phyloP scores from a whole-genome alignment of 2,113 vertebrate genomes.

The Glareola pratincola region DNA sequence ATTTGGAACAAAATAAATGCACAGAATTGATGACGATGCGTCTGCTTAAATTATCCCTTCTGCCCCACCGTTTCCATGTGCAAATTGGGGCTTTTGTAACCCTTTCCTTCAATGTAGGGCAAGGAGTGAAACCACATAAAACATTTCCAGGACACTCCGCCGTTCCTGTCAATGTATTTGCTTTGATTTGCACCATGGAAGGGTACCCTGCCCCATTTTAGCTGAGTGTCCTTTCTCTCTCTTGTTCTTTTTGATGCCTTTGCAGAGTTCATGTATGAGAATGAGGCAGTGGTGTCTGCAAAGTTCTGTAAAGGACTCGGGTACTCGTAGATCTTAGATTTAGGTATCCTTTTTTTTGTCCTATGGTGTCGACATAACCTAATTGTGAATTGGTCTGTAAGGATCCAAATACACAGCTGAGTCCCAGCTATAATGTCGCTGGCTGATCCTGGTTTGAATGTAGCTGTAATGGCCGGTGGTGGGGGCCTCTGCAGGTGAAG shows the following conservation, averaged over 20 bases:
- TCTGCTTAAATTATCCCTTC: not conserved
- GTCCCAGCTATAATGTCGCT: rapidly evolving
- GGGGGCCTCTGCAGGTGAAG: not conserved
- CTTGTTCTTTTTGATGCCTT: not conserved
- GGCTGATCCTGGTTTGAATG: not conserved
- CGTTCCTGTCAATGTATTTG: not conserved
- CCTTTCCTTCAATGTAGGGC: not conserved
- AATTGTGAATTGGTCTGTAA: not conserved
- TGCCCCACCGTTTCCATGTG: not conserved
- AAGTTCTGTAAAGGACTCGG: not conserved
- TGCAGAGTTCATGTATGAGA: not conserved
- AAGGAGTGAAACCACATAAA: not conserved
- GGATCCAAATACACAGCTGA: not conserved
- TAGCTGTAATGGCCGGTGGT: not conserved
- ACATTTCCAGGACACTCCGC: not conserved
- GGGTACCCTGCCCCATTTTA: not conserved
- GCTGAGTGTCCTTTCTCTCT: not conserved
- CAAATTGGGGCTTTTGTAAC: not conserved
- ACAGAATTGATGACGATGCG: not conserved
- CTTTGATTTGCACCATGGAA: not conserved
- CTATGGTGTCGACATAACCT: not conserved
- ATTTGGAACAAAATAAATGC: not conserved
- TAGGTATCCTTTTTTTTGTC: not conserved
- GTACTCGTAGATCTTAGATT: not conserved
- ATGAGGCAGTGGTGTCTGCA: not conserved